Base-by-base conservation (phyloP, 1,140 invertebrate species). In the Solenopsis invicta region DNA sequence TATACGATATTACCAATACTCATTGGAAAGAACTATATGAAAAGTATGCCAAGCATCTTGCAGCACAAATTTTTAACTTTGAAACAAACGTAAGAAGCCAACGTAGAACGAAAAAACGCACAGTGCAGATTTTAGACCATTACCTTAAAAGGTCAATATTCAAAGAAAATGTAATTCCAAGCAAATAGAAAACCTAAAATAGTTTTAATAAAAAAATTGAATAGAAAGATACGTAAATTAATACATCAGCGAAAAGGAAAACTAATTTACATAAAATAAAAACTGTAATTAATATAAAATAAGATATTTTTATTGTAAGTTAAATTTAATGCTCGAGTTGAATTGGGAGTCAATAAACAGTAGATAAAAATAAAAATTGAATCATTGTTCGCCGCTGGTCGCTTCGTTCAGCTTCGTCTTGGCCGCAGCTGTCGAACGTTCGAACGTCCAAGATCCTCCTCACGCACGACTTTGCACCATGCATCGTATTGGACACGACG, bases 181-280 rank as follows among this genome's bases (percentile, higher is more conserved):
- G 6, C 8, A 45, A 6, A 13, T 13, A 61, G n/a, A 37, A 84
- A 62, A 48, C 69, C 54, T 0, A 48, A 21, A 34, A 37, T 59
- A 18, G 5, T 54, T 56, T 1, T 18, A 56, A 37, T 4, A 13
- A 16, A 13, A 37, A 29, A 52, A 1, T 0, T 52, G 0, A 13
- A 59, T n/a, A 2, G 9, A 48, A 61, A 21, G 10, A 37, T 48
- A 24, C 4, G 56, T 1, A 41, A 69, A 86, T 77, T 90, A 80
- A 72, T 78, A 85, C 61, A 54, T 87, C 61, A 85, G 8, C 74
- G 86, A 66, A 88, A 72, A 18, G 81, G 81, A 75, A 29, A 62
- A 37, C 13, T 52, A 56, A 67, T 50, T 37, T 62, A 48, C 45
- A 59, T 56, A 8, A 34, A 21, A 41, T 72, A 6, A 50, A 66